Conservation (phyloP, 2,888 invertebrate species). For the Mellilla xanthometata region DNA sequence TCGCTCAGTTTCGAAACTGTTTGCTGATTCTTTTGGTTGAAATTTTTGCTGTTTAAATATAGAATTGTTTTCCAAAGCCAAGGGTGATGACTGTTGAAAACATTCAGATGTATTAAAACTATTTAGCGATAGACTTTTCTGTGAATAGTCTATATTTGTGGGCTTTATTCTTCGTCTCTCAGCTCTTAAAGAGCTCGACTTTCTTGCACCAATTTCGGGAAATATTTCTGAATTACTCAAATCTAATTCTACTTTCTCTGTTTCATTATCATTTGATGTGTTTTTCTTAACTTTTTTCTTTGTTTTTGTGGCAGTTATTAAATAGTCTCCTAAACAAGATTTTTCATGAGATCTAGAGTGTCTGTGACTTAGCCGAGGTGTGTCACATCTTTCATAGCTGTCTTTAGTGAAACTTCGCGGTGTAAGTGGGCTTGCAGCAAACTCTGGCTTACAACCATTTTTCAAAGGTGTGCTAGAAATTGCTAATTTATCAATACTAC, state of each 20-base stretch:
- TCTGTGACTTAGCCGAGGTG: conserved; percentile 57
- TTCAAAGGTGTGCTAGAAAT: conserved; percentile 70
- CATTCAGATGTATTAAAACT: conserved; percentile 58
- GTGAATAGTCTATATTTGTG: conserved; percentile 64
- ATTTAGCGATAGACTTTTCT: conserved; percentile 61
- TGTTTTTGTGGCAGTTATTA: conserved; percentile 56
- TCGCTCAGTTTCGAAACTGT: conserved; percentile 65
- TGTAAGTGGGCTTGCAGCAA: conserved; percentile 59
- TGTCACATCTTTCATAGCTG: conserved; percentile 60
- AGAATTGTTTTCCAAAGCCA: conserved; percentile 60
- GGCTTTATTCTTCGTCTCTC: conserved; percentile 79
- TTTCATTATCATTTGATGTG: conserved; percentile 53
- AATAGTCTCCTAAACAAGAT: conserved; percentile 63
- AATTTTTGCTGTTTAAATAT: conserved; percentile 62
- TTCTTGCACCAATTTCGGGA: conserved; percentile 69
- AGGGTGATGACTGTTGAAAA: conserved; percentile 57
- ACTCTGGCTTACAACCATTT: conserved; percentile 55
- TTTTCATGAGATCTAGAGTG: conserved; percentile 65
- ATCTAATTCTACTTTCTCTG: conserved; percentile 55
- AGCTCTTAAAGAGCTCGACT: conserved; percentile 58
- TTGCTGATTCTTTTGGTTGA: conserved; percentile 54
- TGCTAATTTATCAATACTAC: conserved; percentile 52
- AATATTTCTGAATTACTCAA: conserved; percentile 67
- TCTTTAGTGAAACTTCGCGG: conserved; percentile 52
- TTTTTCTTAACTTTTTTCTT: conserved; percentile 62